Evolutionary conservation across 1,140 invertebrate genomes (phyloP).

Genomic region (Nilaparvata lugens): DNA sequence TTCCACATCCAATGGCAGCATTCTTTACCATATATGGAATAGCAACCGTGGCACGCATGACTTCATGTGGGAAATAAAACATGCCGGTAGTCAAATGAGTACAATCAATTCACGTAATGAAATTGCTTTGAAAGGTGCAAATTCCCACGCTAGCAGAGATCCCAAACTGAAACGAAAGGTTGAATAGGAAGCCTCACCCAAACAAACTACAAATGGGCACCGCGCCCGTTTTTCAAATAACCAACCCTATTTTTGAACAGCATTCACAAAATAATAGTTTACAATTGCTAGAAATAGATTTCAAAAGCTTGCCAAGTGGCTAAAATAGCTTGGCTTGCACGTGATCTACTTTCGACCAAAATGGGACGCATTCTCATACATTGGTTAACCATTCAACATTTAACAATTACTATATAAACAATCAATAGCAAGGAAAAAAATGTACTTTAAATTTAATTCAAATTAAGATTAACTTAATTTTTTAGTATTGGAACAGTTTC

Average conservation of each 20-base stretch:
- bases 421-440: too few relatives aligned
- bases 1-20: slow-evolving; percentile 39
- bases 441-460: too few relatives aligned
- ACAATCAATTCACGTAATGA: slow-evolving; percentile 8
- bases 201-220: not conserved
- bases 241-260: too few relatives aligned
- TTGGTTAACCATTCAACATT: too few relatives aligned
- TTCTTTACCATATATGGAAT: slow-evolving; percentile 48
- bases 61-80: slow-evolving; percentile 8
- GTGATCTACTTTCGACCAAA: too few relatives aligned
- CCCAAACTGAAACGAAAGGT: not conserved
- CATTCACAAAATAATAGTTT: too few relatives aligned
- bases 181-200: not conserved
- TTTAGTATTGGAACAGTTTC: not conserved
- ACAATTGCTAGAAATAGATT: too few relatives aligned
- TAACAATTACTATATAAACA: too few relatives aligned
- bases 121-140: not conserved
- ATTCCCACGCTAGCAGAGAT: not conserved
- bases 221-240: not conserved
- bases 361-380: too few relatives aligned
- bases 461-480: not conserved
- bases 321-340: too few relatives aligned
- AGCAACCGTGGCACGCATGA: slow-evolving; percentile 27
- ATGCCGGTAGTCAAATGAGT: not conserved
- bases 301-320: too few relatives aligned